phyloP scores from a whole-genome alignment of 2,113 vertebrate species.

The Trematomus loennbergii region DNA sequence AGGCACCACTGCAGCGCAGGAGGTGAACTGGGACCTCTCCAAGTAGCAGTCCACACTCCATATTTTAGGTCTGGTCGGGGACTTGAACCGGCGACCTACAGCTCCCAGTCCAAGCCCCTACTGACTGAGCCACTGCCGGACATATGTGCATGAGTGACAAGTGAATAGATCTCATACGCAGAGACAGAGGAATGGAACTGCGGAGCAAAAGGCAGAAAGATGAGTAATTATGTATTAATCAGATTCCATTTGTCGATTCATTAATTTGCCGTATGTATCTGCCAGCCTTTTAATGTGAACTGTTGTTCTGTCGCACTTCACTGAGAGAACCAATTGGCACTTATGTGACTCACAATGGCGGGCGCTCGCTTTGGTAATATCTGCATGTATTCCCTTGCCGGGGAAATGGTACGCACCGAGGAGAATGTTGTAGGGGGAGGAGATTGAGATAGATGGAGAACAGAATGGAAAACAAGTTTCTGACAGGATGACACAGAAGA shows the following conservation, averaged over 20 bases:
- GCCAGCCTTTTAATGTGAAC: slow-evolving; percentile 55
- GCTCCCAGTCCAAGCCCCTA: too few species aligned
- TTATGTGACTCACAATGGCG: slow-evolving; percentile 29
- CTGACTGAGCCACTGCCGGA: too few species aligned
- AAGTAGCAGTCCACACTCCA: too few species aligned
- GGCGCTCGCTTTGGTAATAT: slow-evolving; percentile 34
- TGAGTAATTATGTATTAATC: slow-evolving; percentile 51
- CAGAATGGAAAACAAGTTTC: slow-evolving; percentile 60
- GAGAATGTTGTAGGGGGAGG: slow-evolving; percentile 14
- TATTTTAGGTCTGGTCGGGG: too few species aligned
- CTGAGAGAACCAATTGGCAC: slow-evolving; percentile 48
- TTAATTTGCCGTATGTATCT: slow-evolving; percentile 57
- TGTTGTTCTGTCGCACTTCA: slow-evolving; percentile 54
- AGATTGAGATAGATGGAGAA: slow-evolving; percentile 51
- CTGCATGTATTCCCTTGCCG: slow-evolving; percentile 50
- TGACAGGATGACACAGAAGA: slow-evolving; percentile 37
- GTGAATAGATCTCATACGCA: slow-evolving; percentile 15
- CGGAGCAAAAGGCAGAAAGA: slow-evolving; percentile 36
- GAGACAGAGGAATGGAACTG: background rate
- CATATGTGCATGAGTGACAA: slow-evolving; percentile 15
- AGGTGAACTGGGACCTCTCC: too few species aligned
- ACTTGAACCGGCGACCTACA: too few species aligned
- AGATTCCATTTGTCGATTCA: slow-evolving; percentile 39
- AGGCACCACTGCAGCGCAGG: too few species aligned
- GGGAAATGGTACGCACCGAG: slow-evolving; percentile 26